A percentile compares a stretch with the other conserved stretches of the same genome.
Conservation (phyloP, 1,140 invertebrate genomes). For the Bombus pascuorum region DNA sequence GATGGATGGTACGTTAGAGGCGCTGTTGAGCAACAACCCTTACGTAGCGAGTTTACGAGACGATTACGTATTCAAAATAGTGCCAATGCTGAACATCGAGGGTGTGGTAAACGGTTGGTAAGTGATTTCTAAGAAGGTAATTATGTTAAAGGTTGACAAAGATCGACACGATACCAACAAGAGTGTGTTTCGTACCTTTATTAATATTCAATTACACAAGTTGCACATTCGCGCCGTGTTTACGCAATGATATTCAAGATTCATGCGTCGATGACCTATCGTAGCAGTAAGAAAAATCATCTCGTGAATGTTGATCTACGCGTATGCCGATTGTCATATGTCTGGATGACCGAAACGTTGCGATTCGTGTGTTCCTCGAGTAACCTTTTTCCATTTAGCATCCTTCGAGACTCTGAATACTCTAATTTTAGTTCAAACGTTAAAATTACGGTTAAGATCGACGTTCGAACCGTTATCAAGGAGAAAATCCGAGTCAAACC, state of each 20-base stretch:
- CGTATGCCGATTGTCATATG: slow-evolving; percentile 64
- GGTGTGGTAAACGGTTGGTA: slow-evolving; percentile 95
- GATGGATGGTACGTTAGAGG: slow-evolving; percentile 91
- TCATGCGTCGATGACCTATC: slow-evolving; percentile 64
- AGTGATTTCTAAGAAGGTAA: slow-evolving; percentile 75
- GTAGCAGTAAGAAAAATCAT: slow-evolving; percentile 59
- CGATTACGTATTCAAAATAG: slow-evolving; percentile 92
- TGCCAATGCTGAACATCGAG: slow-evolving; percentile 95
- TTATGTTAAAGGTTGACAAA: background rate
- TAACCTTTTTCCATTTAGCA: background rate
- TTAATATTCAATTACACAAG: slow-evolving; percentile 76
- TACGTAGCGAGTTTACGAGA: slow-evolving; percentile 86
- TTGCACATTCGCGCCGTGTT: slow-evolving; percentile 71
- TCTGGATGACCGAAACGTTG: slow-evolving; percentile 79
- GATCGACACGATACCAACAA: slow-evolving; percentile 5
- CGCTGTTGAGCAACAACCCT: slow-evolving; percentile 85
- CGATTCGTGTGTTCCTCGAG: background rate
- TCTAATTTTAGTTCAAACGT: background rate
- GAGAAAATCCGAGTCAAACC: background rate
- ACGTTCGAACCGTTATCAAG: background rate
- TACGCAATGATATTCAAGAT: slow-evolving; percentile 69
- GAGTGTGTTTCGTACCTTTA: slow-evolving; percentile 75
- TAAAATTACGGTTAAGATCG: background rate
- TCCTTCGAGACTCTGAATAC: background rate
- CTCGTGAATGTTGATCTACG: slow-evolving; percentile 42